Evolutionary conservation across 2,797 vertebrate genomes (phyloP).

Genomic region (Acrossocheilus wenchowensis): DNA sequence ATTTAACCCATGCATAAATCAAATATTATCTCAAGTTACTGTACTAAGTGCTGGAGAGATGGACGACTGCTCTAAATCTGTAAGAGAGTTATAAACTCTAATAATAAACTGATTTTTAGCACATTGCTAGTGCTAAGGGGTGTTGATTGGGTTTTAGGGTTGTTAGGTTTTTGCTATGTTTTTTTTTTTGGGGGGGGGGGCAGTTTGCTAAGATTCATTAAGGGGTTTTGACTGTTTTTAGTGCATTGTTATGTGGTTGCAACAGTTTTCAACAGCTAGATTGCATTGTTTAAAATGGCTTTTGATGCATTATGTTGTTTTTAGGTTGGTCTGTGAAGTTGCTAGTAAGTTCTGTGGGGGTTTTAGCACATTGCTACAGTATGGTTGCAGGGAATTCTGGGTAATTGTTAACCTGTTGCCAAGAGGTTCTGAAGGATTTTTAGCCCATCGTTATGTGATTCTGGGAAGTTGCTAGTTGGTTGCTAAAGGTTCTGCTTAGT

Average conservation of each 20-base stretch:
- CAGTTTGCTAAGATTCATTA: neutral
- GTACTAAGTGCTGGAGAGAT: neutral
- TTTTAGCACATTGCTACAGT: neutral
- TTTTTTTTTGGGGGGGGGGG: neutral
- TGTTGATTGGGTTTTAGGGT: neutral
- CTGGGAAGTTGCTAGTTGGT: neutral
- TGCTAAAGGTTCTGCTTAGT: neutral
- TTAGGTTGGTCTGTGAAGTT: neutral
- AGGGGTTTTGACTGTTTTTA: neutral
- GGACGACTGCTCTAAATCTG: neutral
- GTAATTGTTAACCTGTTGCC: neutral
- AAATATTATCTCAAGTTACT: neutral
- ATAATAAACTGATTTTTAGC: neutral
- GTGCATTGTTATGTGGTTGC: neutral
- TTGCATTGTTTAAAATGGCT: neutral
- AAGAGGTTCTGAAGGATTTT: neutral
- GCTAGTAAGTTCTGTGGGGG: neutral
- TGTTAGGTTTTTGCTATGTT: neutral
- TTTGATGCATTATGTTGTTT: neutral
- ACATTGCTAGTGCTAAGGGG: neutral
- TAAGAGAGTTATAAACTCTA: neutral
- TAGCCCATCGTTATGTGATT: neutral
- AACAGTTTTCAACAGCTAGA: neutral
- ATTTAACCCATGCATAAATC: slow-evolving; percentile 4
- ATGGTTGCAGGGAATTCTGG: neutral